phyloP scores from a whole-genome alignment of 1,140 invertebrate genomes.

The Dufourea novaeangliae region DNA sequence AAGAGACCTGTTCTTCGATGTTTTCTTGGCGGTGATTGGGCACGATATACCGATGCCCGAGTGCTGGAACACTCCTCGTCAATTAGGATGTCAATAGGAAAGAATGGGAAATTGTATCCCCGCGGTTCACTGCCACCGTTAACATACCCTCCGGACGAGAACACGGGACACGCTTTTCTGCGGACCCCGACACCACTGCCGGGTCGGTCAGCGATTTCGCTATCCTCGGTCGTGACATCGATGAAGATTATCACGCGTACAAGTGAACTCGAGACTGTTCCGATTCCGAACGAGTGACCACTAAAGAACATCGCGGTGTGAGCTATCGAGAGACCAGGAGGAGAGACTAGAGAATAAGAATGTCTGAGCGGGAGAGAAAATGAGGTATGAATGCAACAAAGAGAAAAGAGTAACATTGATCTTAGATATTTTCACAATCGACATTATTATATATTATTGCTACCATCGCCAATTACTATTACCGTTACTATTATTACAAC shows the following conservation, averaged over 20 bases:
- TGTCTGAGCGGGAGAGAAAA: slow-evolving; percentile 7
- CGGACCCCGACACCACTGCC: neutral
- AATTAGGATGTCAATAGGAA: neutral
- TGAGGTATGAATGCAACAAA: slow-evolving; percentile 5
- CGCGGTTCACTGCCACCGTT: neutral
- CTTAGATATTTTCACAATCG: slow-evolving; percentile 63
- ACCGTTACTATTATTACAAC: slow-evolving; percentile 48
- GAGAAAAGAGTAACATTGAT: slow-evolving; percentile 52
- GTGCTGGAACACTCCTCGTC: slow-evolving; percentile 3
- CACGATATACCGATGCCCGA: neutral
- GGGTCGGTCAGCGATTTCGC: neutral
- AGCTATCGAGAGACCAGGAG: slow-evolving; percentile 5
- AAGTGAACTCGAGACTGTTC: neutral
- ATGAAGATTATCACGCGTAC: neutral
- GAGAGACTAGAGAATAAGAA: slow-evolving; percentile 4
- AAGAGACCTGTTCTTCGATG: neutral
- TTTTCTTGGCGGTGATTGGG: neutral
- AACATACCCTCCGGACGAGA: slow-evolving; percentile 1
- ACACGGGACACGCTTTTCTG: neutral
- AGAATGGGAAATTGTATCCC: neutral
- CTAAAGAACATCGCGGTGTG: neutral
- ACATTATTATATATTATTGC: slow-evolving; percentile 57
- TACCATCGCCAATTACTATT: slow-evolving; percentile 50
- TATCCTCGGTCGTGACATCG: neutral
- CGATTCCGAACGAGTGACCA: slow-evolving; percentile 2